Base-by-base conservation (phyloP, 1,140 invertebrate species). In the Platyscapa corneri region DNA sequence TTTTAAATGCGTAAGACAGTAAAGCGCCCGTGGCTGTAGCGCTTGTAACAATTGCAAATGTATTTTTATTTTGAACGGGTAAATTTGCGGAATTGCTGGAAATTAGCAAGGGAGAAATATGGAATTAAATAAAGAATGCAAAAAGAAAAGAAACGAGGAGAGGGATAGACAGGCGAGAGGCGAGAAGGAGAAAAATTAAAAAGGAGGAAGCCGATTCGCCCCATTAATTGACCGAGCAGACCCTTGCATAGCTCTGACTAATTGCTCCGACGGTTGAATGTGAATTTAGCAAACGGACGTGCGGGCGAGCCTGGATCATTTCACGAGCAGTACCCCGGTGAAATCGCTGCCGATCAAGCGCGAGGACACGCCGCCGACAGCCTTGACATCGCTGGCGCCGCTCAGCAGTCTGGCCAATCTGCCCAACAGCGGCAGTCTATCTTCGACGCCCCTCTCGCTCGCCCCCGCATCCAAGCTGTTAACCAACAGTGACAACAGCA, bases 321-420 rank as follows among this genome's bases (percentile, higher is more conserved):
- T 93, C 88, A 91, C 92, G 27, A 78, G 75, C 79, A 77, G 84
- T 56, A 93, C 92, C 39, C 91, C 93, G 89, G 89, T 93, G 42
- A 93, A 93, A 85, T 89, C 93, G 82, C 89, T 93, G 87, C 90
- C 92, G 83, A 90, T 89, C 20, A 94, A 94, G 77, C 90, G 93
- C 83, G 93, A 93, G 88, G 93, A 93, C 83, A 93, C 93, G 72
- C 92, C 93, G 80, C 92, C 93, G 56, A 90, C 93, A 89, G 90
- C 91, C 83, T 87, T 93, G 89, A 91, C 92, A 87, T 92, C 93
- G 70, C 90, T 93, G 85, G 89, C 92, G 87, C 93, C 93, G 42
- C 87, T 93, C 80, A 93, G 92, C 89, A 93, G 92, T 90, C 90
- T 93, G 89, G 91, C 93, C 81, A 93, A 90, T 89, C 90, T 93